Percentiles rank a stretch among this genome's conserved stretches.
phyloP scores from a whole-genome alignment of 2,888 invertebrate genomes.

The Graphium colonna region DNA sequence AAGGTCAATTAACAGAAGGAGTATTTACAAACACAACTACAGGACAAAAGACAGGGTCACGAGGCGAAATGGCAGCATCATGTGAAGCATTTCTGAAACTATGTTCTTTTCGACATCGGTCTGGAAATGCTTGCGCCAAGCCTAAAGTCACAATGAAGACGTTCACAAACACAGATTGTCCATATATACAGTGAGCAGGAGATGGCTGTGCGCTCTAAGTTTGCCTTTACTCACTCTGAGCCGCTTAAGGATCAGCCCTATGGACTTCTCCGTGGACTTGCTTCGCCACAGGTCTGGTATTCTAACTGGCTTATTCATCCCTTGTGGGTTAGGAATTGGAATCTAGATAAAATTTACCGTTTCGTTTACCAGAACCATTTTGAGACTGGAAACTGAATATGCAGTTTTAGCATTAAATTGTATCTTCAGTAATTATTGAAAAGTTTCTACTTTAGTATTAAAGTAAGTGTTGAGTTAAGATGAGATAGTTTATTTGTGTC shows the following conservation, averaged over 20 bases:
- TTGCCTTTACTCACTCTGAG: conserved; percentile 61
- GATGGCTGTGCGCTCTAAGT: conserved; percentile 28
- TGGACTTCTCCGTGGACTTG: conserved; percentile 65
- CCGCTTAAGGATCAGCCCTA: conserved; percentile 63
- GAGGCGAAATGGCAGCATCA: conserved; percentile 23
- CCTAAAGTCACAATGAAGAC: conserved; percentile 37
- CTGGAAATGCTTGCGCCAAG: conserved; percentile 35
- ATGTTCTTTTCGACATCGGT: background rate
- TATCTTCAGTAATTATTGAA: no score
- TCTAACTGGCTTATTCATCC: conserved; percentile 54
- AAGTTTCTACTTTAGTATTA: no score
- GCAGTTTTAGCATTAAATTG: no score
- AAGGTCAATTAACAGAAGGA: no score
- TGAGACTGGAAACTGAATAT: background rate
- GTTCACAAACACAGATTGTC: conserved; percentile 36
- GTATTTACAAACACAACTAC: conserved; percentile 2
- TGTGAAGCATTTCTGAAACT: conserved; percentile 20
- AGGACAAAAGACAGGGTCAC: conserved; percentile 10
- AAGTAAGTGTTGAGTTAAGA: no score
- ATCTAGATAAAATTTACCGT: conserved; percentile 50
- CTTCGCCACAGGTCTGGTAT: conserved; percentile 69
- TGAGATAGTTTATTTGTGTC: no score
- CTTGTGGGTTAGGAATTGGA: conserved; percentile 46
- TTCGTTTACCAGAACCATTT: conserved; percentile 1
- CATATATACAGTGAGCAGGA: conserved; percentile 49